Conservation (phyloP, 1,140 invertebrate species). For the Atta texana region DNA sequence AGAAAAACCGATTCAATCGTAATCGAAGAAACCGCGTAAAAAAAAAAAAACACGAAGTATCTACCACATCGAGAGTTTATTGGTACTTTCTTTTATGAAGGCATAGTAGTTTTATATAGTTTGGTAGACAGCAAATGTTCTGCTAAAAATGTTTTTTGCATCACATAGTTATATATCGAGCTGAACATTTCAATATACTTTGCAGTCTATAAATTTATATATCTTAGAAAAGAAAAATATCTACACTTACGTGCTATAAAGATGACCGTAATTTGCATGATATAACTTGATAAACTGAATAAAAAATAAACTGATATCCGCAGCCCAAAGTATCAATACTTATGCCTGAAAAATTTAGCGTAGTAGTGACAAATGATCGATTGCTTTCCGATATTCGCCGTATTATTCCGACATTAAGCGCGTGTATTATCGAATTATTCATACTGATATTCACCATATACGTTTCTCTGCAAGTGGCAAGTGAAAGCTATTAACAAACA, state of each 20-base stretch:
- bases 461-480: slow-evolving; percentile 52
- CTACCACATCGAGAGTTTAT: neutral
- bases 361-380: slow-evolving; percentile 54
- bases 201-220: neutral
- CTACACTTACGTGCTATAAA: neutral
- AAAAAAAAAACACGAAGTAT: neutral
- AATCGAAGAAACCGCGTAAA: slow-evolving; percentile 41
- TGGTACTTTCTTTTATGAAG: neutral
- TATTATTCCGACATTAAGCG: slow-evolving; percentile 62
- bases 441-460: slow-evolving; percentile 46
- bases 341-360: slow-evolving; percentile 42
- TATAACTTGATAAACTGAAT: slow-evolving; percentile 10
- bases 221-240: neutral
- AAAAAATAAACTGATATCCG: slow-evolving; percentile 34
- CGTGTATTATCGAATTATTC: slow-evolving; percentile 62
- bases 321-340: slow-evolving; percentile 11
- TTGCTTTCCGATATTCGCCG: slow-evolving; percentile 50
- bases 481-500: slow-evolving; percentile 59
- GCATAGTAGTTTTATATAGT: neutral
- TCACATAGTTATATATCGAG: neutral
- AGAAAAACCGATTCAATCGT: neutral
- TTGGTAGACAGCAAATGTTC: neutral
- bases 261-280: slow-evolving; percentile 1
- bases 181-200: neutral
- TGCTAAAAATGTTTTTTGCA: neutral